Conservation (phyloP, 2,888 invertebrate genomes). For the Drosophila neotestacea region DNA sequence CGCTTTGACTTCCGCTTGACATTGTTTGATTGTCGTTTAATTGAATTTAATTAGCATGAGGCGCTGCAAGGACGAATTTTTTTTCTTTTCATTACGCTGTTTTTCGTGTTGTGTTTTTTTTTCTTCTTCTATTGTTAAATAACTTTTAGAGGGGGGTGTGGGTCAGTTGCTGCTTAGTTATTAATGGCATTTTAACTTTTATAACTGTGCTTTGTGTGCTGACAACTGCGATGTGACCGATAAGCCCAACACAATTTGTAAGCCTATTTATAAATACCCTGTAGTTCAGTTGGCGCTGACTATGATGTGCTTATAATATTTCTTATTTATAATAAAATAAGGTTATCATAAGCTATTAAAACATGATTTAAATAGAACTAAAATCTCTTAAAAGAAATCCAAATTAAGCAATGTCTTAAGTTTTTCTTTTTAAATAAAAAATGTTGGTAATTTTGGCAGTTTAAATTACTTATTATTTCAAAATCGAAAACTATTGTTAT, state of each 20-base stretch:
- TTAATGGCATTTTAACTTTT: constrained; percentile 78
- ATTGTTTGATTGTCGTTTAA: constrained; percentile 85
- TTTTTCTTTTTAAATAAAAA: too few relatives aligned
- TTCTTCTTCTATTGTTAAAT: constrained; percentile 4
- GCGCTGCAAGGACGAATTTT: constrained; percentile 67
- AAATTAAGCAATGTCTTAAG: too few relatives aligned
- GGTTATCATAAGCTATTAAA: too few relatives aligned
- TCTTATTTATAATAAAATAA: too few relatives aligned
- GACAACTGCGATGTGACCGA: constrained; percentile 43
- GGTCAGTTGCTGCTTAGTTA: constrained; percentile 54
- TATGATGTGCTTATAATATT: neutral
- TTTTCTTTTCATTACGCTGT: neutral
- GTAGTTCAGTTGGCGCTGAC: neutral
- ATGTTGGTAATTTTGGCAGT: too few relatives aligned
- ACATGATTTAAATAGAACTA: too few relatives aligned
- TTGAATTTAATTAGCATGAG: constrained; percentile 85
- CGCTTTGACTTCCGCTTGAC: constrained; percentile 82
- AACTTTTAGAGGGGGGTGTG: constrained; percentile 2
- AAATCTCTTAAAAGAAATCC: too few relatives aligned
- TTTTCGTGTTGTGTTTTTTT: constrained; percentile 6
- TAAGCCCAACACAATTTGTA: constrained; percentile 26
- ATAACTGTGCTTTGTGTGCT: constrained; percentile 56
- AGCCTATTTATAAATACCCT: constrained; percentile 12
- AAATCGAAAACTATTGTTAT: too few relatives aligned
- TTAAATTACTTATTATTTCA: too few relatives aligned